A percentile compares a stretch with the other conserved stretches of the same genome.
These are phyloP conservation scores for Mycetomoellerius zeteki DNA, from an alignment of 1,140 invertebrate species.

Conservation along the genomic window DNA sequence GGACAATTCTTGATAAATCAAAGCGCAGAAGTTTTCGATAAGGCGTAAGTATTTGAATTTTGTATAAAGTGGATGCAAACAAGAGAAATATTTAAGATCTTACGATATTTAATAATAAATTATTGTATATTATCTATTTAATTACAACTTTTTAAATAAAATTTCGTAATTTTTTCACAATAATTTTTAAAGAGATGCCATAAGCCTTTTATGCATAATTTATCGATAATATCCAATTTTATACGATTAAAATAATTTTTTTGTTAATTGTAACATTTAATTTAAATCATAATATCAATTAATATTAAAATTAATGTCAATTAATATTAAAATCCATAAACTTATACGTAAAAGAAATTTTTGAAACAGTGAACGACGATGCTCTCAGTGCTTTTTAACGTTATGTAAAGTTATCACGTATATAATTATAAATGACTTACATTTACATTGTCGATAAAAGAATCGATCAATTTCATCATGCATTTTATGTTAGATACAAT, in stretches of 20 bases:
- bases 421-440: background rate
- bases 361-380: background rate
- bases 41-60: slow-evolving; percentile 15
- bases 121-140: background rate
- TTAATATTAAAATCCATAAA: background rate
- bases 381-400: background rate
- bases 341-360: background rate
- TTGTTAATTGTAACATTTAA: background rate
- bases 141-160: background rate
- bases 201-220: no score
- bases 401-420: background rate
- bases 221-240: no score
- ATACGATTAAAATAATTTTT: background rate
- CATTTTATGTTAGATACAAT: background rate
- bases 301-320: background rate
- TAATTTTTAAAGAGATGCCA: background rate
- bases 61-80: background rate
- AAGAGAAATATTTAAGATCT: background rate
- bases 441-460: background rate
- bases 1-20: slow-evolving; percentile 33
- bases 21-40: slow-evolving; percentile 21
- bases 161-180: background rate
- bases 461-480: no score
- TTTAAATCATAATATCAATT: background rate
- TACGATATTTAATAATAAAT: background rate